Base-by-base conservation (phyloP, 2,888 invertebrate species). In the Drosophila quinaria region DNA sequence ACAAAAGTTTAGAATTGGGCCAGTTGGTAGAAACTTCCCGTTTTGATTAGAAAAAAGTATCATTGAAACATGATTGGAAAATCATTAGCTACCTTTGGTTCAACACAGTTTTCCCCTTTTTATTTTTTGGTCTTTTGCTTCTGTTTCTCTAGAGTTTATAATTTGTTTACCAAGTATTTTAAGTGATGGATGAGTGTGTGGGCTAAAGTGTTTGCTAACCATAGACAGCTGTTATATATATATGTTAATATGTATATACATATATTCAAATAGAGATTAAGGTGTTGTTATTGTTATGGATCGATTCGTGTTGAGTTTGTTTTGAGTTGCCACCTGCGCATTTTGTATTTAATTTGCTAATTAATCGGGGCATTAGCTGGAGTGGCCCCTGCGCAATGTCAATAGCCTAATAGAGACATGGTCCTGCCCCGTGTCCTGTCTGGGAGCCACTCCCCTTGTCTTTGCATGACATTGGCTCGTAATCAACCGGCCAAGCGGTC, bases 331-430 rank as follows among this genome's bases (percentile, higher is more conserved):
- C 60, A 46, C 52, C 75, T 70, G 75, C 70, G 61, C 58, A 58
- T 74, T 70, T 59, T 66, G 76, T 67, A 67, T 67, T 86, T 86
- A 79, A 84, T 84, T 84, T 83, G 77, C 84, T 87, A 84, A 84
- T 84, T 84, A 87, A 83, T 76, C 60, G 55, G 62, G 3, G 42
- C n/a, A 8, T 44, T 8, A 11, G 4, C 22, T 42, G 15, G 13
- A n/a, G 37, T 41, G 33, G 3, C n/a, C 44, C 17, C 35, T n/a
- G 3, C n/a, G 47, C 42, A 59, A 29, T 61, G 75, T 71, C 76
- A 67, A 75, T 83, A 81, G 78, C 64, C 75, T 39, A 52, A 74
- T 74, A 51, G 58, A 47, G 60, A 62, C 25, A 52, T 35, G 33
- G 10, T 41, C 9, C 19, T 35, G 15, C 8, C 11, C 0, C 15